Conservation (phyloP, 2,113 vertebrate genomes). For the Solea solea region DNA sequence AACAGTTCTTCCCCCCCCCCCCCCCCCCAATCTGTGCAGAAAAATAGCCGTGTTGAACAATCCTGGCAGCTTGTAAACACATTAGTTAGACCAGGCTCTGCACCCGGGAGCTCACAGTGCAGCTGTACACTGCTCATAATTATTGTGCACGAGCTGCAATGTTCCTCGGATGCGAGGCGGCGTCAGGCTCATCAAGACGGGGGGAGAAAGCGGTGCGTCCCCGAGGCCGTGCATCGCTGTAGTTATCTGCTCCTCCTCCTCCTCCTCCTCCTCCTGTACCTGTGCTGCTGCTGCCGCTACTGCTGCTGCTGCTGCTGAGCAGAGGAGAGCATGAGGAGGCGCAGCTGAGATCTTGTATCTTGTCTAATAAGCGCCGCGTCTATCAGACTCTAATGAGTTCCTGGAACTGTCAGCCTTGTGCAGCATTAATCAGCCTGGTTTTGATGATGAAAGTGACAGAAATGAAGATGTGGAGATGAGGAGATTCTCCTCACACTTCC, state of each 20-base stretch:
- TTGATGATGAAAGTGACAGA: slow-evolving; percentile 31
- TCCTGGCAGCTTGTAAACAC: slow-evolving; percentile 60
- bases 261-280: slow-evolving; percentile 24
- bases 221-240: slow-evolving; percentile 45
- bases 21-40: slow-evolving; percentile 39
- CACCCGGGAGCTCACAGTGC: slow-evolving; percentile 27
- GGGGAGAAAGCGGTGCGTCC: slow-evolving; percentile 41
- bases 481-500: slow-evolving; percentile 16
- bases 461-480: slow-evolving; percentile 28
- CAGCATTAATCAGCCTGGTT: slow-evolving; percentile 26
- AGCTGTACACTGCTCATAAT: slow-evolving; percentile 58
- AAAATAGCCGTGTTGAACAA: slow-evolving; percentile 34
- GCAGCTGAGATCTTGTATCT: slow-evolving; percentile 6
- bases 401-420: slow-evolving; percentile 30
- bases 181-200: slow-evolving; percentile 40
- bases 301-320: slow-evolving; percentile 8
- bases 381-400: slow-evolving; percentile 45
- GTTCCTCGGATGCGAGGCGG: slow-evolving; percentile 37
- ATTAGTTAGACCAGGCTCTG: slow-evolving; percentile 53
- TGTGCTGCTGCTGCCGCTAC: slow-evolving; percentile 14
- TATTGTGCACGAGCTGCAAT: slow-evolving; percentile 51
- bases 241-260: slow-evolving; percentile 33
- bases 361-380: slow-evolving; percentile 20
- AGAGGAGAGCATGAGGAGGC: slow-evolving; percentile 10
- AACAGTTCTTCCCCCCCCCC: slow-evolving; percentile 21